phyloP scores from a whole-genome alignment of 2,888 invertebrate species.

The Lasioglossum pauxillum region DNA sequence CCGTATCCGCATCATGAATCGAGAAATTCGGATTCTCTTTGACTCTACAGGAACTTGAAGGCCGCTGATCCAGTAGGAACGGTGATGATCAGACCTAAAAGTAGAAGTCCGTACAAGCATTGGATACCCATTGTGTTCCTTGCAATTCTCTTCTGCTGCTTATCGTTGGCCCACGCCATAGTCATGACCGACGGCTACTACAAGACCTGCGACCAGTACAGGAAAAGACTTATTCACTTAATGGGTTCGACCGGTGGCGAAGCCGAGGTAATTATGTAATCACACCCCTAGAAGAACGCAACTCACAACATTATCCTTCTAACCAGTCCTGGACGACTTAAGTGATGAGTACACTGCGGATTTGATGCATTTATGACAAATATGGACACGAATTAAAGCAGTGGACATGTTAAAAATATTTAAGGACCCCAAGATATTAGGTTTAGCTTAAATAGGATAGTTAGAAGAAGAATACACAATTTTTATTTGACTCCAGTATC shows the following conservation, averaged over 20 bases:
- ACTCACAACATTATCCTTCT: too few species aligned
- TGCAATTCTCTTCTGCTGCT: constrained; percentile 87
- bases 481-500: too few species aligned
- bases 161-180: constrained; percentile 89
- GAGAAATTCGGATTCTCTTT: not conserved
- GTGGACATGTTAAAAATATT: too few species aligned
- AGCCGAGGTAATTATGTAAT: constrained; percentile 54
- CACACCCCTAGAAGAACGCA: too few species aligned
- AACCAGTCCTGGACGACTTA: too few species aligned
- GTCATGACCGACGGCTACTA: constrained; percentile 90
- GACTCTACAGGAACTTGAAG: constrained; percentile 63
- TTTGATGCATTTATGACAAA: too few species aligned
- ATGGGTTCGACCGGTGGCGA: constrained; percentile 77
- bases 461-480: too few species aligned
- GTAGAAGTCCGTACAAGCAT: constrained; percentile 75
- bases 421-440: too few species aligned
- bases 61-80: constrained; percentile 47
- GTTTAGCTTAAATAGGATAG: too few species aligned
- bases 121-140: constrained; percentile 90
- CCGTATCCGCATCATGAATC: not conserved
- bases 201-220: constrained; percentile 91
- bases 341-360: too few species aligned
- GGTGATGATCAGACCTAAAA: constrained; percentile 74
- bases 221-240: constrained; percentile 87
- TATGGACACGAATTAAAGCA: too few species aligned